Base-by-base conservation (phyloP, 2,797 vertebrate genomes). In the Sciaenops ocellatus region DNA sequence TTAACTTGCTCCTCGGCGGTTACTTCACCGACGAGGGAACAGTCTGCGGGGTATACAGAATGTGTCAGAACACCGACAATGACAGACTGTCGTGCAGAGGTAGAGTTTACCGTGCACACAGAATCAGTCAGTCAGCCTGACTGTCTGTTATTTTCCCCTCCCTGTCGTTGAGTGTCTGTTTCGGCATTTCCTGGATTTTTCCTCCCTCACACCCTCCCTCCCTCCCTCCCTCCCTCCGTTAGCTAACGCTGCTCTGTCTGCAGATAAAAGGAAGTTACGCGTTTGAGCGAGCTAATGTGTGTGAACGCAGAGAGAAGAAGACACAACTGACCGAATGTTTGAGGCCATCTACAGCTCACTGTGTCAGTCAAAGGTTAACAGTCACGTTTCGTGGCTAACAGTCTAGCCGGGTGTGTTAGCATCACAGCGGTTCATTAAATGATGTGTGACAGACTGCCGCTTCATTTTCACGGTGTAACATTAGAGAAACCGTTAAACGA, bases 151-250 rank as follows among this genome's bases (percentile, higher is more conserved):
- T 16, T 1, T 10, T 1, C 30, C 15, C 44, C 52, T 61, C 44
- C n/a, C 38, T 67, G 61, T 7, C 30, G 72, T 30, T 44, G 13
- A 62, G 10, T 3, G 41, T 62, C 70, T 61, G 73, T 86, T 83
- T 83, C 77, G 82, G 84, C 78, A 93, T 94, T 95, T 95, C 94
- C 94, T 93, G 93, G 80, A 73, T 88, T 76, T 0, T 1, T 41
- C 16, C 5, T n/a, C 15, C 3, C 66, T 41, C 60, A 10, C 50
- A 57, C 83, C 76, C 87, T 80, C 88, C 89, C 90, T 80, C 70
- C 78, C 85, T 72, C 22, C 47, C 80, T 87, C 89, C 90, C 81
- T 72, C 76, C 83, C 73, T 28, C 47, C 67, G 79, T 71, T 73
- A 68, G 81, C 82, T 82, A 85, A 76, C 55, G 56, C 18, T 76